Conservation (phyloP, 2,113 vertebrate species). For the Cryptotis parvus region DNA sequence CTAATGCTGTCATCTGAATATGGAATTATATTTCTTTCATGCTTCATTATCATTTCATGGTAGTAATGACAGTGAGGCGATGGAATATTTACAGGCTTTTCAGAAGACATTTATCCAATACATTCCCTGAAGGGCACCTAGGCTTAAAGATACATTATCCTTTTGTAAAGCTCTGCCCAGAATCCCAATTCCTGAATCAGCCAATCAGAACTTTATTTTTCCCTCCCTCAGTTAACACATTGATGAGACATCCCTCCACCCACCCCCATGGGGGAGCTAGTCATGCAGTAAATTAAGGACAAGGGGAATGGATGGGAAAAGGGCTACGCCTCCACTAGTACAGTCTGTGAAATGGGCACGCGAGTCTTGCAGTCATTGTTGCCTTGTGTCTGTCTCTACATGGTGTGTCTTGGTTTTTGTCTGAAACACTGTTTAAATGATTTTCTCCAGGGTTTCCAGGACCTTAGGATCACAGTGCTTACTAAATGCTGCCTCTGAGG, state of each 20-base stretch:
- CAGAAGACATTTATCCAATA: constrained; percentile 95
- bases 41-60: constrained; percentile 96
- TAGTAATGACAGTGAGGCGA: constrained; percentile 94
- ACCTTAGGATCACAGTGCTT: neutral
- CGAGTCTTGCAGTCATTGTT: neutral
- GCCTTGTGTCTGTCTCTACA: neutral
- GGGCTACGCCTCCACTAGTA: constrained; percentile 2
- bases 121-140: constrained; percentile 94
- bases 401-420: neutral
- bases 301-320: neutral
- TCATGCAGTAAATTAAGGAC: constrained; percentile 66
- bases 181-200: constrained; percentile 87
- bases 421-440: neutral
- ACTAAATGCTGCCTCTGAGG: neutral
- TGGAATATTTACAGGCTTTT: constrained; percentile 95
- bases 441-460: neutral
- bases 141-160: constrained; percentile 93
- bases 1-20: constrained; percentile 96
- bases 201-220: constrained; percentile 86
- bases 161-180: constrained; percentile 89
- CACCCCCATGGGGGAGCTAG: constrained; percentile 62
- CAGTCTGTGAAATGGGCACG: constrained; percentile 69
- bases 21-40: constrained; percentile 95
- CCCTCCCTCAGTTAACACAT: constrained; percentile 64
- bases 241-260: constrained; percentile 56